Percentiles rank a stretch among this genome's conserved stretches.
Evolutionary conservation across 1,140 invertebrate species (phyloP).

Genomic region (Lepidotrigona ventralis): DNA sequence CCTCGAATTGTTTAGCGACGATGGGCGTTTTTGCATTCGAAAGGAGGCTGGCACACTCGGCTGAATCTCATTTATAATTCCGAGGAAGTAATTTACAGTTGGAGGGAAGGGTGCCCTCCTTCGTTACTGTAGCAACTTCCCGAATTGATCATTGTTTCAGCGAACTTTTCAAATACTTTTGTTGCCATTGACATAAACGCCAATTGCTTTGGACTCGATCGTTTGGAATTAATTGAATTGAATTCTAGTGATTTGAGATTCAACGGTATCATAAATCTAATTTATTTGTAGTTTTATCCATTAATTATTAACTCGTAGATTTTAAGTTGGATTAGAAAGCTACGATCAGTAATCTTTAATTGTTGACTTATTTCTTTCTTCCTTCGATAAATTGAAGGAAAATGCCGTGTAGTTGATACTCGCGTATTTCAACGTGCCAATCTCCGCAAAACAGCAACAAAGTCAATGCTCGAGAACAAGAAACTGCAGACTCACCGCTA

Average conservation of each 20-base stretch:
- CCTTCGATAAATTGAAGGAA: background rate
- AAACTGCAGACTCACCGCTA: background rate
- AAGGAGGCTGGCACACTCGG: background rate
- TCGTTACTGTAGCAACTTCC: no score
- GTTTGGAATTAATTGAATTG: no score
- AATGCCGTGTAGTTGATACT: background rate
- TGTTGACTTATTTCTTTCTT: rapidly evolving
- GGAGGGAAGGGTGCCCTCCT: background rate
- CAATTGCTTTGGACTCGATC: no score
- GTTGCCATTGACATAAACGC: background rate
- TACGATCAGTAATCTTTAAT: no score
- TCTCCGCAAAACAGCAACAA: background rate
- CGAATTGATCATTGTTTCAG: background rate
- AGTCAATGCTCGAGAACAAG: background rate
- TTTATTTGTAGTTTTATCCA: no score
- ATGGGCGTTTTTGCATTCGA: background rate
- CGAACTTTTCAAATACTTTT: background rate
- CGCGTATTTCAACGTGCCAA: background rate
- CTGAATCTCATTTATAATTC: background rate
- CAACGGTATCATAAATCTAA: no score
- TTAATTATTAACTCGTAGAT: no score
- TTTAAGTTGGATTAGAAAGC: no score
- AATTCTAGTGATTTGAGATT: no score
- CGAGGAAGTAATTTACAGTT: background rate
- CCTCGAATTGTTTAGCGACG: constrained; percentile 4